Base-by-base conservation (phyloP, 2,888 invertebrate species). In the Diplolepis rosae region DNA sequence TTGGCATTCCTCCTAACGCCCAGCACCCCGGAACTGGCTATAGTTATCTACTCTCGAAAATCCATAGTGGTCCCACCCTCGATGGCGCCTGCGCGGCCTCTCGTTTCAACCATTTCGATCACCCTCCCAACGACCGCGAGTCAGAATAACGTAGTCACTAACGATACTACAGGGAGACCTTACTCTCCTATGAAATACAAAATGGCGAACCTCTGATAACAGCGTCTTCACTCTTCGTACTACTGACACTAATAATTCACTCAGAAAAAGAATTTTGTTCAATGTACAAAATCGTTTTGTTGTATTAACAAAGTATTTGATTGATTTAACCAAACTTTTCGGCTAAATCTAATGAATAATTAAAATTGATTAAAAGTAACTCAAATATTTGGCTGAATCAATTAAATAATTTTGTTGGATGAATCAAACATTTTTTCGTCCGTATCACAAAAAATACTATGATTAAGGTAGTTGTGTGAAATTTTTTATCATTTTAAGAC, bases 51-150 rank as follows among this genome's bases (percentile, higher is more conserved):
- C 84, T 86, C 84, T 85, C 87, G 85, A 88, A 88, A 88, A 88
- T 88, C 88, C 87, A 88, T 88, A 88, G 85, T 83, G 84, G 85
- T 85, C 85, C 87, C 86, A 85, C 87, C 86, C 85, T 83, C 71
- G 72, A 73, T 67, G 76, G 86, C 87, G 87, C 87, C 73, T 86
- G 87, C 87, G 87, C 86, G 79, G 79, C 79, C 73, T 75, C 75
- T 65, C 65, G 72, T 75, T 77, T 74, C 74, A 56, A 66, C 70
- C 69, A 72, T 75, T 73, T 68, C 71, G 65, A 70, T 52, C 51
- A 68, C 61, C 65, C 56, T 22, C 56, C 68, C 30, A 35, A 42
- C 30, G 27, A 45, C 30, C 30, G 30, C 61, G 51, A 15, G 30
- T 32, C 22, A 22, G 48, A 52, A 67, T 56, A 28, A 65, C 65